Evolutionary conservation across 2,888 invertebrate species (phyloP).

Genomic region (Auanema freiburgensis): DNA sequence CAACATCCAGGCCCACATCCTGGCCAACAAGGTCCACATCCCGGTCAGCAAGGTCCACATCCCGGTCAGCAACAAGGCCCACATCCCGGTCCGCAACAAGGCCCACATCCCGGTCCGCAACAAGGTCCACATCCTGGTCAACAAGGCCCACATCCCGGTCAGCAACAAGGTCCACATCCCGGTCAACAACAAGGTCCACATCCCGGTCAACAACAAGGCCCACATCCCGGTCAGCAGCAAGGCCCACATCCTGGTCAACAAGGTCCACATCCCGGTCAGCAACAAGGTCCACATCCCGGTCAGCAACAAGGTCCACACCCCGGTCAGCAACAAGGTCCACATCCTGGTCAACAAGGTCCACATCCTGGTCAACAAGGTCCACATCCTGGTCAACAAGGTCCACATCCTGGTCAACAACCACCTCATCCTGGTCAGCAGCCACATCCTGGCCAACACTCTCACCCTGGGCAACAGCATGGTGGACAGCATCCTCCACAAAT

Average conservation of each 20-base stretch:
- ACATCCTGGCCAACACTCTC: conserved; percentile 20
- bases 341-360: conserved; percentile 22
- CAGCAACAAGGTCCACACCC: conserved; percentile 8
- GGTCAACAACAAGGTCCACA: conserved; percentile 11
- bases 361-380: conserved; percentile 19
- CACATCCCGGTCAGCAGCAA: conserved; percentile 23
- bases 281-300: conserved; percentile 20
- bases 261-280: too few relatives aligned
- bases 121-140: conserved; percentile 24
- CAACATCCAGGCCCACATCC: too few relatives aligned
- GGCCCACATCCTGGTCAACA: conserved; percentile 17
- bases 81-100: conserved; percentile 3
- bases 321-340: conserved; percentile 17
- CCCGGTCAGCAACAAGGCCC: conserved; percentile 12
- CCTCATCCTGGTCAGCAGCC: too few relatives aligned
- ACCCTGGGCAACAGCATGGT: conserved; percentile 2
- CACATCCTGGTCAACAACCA: conserved; percentile 20
- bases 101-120: conserved; percentile 7
- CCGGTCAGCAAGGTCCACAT: conserved; percentile 21
- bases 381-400: too few relatives aligned
- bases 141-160: conserved; percentile 2
- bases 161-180: conserved; percentile 13
- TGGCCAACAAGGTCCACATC: conserved; percentile 19
- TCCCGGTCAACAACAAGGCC: conserved; percentile 19
- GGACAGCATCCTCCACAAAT: conserved; percentile 16